A percentile compares a stretch with the other conserved stretches of the same genome.
These are phyloP conservation scores for Gorsachius magnificus DNA, from an alignment of 2,797 vertebrate species.

Conservation along the genomic window DNA sequence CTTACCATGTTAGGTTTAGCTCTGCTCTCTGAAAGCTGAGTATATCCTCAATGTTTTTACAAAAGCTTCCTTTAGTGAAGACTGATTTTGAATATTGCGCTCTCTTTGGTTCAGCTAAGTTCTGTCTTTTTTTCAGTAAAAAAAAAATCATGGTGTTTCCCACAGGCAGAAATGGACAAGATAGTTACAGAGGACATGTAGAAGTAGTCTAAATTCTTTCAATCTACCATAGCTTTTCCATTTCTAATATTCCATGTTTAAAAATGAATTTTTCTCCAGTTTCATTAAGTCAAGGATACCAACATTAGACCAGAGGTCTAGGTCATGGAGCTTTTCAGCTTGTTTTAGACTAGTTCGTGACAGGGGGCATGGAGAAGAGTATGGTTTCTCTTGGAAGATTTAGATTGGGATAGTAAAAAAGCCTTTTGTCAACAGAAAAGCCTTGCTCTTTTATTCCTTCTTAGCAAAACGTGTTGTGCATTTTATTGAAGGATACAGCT, in stretches of 20 bases:
- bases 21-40: not conserved
- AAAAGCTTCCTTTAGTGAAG: not conserved
- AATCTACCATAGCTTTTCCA: not conserved
- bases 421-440: not conserved
- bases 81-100: not conserved
- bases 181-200: not conserved
- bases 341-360: not conserved
- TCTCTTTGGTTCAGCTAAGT: not conserved
- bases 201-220: not conserved
- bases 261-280: not conserved
- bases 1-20: not conserved
- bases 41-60: not conserved
- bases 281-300: not conserved
- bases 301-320: not conserved
- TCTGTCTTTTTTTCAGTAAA: not conserved
- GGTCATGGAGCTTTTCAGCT: not conserved
- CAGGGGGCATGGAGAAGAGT: not conserved
- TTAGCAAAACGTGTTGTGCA: not conserved
- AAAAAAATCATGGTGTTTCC: not conserved
- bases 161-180: not conserved
- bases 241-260: not conserved
- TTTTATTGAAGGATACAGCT: conserved; percentile 10
- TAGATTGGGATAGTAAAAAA: not conserved
- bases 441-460: not conserved
- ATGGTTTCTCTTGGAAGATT: not conserved